Conservation (phyloP, 2,797 vertebrate species). For the Erethizon dorsatum region DNA sequence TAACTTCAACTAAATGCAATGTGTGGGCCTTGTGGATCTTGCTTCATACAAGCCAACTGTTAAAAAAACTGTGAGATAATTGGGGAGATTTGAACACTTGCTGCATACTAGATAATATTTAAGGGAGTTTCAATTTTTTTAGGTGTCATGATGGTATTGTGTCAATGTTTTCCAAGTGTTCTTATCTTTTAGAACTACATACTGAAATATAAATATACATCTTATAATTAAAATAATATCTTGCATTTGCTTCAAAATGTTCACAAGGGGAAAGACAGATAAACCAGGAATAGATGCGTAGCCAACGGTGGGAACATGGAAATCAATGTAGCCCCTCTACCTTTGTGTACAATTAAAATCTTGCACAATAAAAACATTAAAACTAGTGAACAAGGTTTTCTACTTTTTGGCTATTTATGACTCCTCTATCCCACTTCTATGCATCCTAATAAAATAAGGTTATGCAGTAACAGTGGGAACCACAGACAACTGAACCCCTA, state of each 20-base stretch:
- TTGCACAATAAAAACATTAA: neutral
- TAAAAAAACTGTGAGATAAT: slow-evolving; percentile 42
- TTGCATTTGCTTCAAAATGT: slow-evolving; percentile 34
- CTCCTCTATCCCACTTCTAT: neutral
- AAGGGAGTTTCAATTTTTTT: slow-evolving; percentile 14
- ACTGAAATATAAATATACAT: neutral
- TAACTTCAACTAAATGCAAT: slow-evolving; percentile 49
- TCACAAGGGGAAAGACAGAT: neutral
- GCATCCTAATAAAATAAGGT: neutral
- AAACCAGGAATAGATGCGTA: neutral
- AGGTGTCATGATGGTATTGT: neutral
- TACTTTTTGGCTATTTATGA: neutral
- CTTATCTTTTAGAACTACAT: slow-evolving; percentile 19
- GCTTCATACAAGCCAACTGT: slow-evolving; percentile 38
- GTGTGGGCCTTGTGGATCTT: slow-evolving; percentile 36
- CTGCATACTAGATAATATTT: slow-evolving; percentile 17
- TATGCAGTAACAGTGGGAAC: neutral
- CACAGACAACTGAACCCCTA: neutral
- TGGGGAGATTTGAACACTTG: neutral
- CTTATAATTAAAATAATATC: slow-evolving; percentile 23
- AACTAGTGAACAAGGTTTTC: neutral
- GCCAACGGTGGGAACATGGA: neutral
- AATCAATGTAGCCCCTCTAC: neutral
- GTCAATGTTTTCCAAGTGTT: slow-evolving; percentile 20
- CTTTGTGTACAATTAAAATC: neutral